phyloP scores from a whole-genome alignment of 2,888 invertebrate species.

The Diploptera punctata region DNA sequence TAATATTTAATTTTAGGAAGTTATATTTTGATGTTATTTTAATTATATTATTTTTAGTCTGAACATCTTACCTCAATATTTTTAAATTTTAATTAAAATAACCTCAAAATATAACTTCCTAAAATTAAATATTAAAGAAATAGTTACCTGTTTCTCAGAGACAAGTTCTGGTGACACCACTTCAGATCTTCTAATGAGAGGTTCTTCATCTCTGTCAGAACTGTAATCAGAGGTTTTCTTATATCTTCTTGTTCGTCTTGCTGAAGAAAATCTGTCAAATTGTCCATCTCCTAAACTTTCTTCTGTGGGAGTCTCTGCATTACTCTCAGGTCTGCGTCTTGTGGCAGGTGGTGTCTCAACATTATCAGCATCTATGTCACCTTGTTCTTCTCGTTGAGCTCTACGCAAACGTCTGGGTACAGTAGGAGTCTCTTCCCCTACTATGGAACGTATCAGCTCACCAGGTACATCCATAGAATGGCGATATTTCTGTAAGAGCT shows the following conservation, averaged over 20 bases:
- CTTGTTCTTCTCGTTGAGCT: constrained; percentile 37
- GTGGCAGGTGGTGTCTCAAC: constrained; percentile 89
- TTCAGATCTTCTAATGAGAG: constrained; percentile 52
- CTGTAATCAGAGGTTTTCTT: constrained; percentile 60
- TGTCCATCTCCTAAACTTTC: constrained; percentile 61
- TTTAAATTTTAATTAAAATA: too few species aligned
- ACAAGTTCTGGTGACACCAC: constrained; percentile 51
- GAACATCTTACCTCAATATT: too few species aligned
- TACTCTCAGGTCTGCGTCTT: constrained; percentile 63
- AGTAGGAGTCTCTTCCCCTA: constrained; percentile 52
- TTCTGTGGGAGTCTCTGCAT: constrained; percentile 19
- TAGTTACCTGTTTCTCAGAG: constrained; percentile 62
- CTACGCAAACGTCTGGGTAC: constrained; percentile 45
- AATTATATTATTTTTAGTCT: too few species aligned
- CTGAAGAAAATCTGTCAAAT: constrained; percentile 84
- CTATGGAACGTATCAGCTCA: constrained; percentile 46
- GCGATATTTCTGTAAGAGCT: constrained; percentile 42
- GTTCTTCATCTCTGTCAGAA: constrained; percentile 54
- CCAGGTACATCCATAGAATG: constrained; percentile 41
- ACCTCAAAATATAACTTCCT: too few species aligned
- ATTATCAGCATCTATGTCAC: constrained; percentile 86
- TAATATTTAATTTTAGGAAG: too few species aligned
- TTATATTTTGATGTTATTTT: too few species aligned
- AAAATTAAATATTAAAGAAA: too few species aligned
- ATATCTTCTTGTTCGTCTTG: constrained; percentile 81